Evolutionary conservation across 1,140 invertebrate genomes (phyloP).

Genomic region (Acromyrmex echinatior): DNA sequence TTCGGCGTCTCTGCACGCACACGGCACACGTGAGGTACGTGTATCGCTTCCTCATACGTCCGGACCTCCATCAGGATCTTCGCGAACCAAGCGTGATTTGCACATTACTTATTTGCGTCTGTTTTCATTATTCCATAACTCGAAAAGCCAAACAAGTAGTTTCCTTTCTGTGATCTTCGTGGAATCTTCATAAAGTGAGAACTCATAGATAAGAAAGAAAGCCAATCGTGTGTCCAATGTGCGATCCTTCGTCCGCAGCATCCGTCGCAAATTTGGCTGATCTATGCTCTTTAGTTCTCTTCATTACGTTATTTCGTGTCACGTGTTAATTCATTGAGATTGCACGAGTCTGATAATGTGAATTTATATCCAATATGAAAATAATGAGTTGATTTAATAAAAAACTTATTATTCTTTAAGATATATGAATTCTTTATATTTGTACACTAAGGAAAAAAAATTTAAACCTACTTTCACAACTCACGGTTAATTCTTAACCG

Average conservation of each 20-base stretch:
- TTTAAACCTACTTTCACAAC: too few relatives aligned
- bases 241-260: background rate
- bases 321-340: background rate
- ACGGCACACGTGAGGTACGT: conserved; percentile 27
- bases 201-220: background rate
- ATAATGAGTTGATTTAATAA: background rate
- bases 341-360: too few relatives aligned
- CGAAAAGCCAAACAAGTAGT: background rate
- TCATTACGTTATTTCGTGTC: background rate
- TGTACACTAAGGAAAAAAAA: too few relatives aligned
- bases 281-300: background rate
- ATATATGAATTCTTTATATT: background rate
- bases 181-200: background rate
- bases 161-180: background rate
- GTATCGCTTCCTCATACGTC: background rate
- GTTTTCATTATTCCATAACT: background rate
- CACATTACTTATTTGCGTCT: background rate
- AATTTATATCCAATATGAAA: background rate
- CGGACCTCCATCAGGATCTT: background rate
- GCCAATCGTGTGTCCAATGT: background rate
- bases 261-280: background rate
- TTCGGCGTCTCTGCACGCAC: background rate
- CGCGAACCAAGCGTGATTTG: background rate
- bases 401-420: background rate
- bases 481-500: too few relatives aligned